A percentile compares a stretch with the other conserved stretches of the same genome.
Conservation (phyloP, 1,140 invertebrate genomes). For the Plodia interpunctella region DNA sequence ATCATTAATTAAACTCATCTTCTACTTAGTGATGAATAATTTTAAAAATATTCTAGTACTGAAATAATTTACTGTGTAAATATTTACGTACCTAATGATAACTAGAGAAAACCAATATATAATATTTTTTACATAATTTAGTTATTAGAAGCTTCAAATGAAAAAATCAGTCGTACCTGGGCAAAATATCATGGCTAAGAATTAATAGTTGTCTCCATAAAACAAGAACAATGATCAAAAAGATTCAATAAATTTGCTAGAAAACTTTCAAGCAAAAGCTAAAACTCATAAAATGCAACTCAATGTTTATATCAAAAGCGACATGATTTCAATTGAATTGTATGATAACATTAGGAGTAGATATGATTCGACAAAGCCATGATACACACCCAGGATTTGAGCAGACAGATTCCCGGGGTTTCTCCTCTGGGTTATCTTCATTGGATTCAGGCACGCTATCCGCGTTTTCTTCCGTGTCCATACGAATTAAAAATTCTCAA, state of each 20-base stretch:
- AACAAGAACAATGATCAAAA: neutral
- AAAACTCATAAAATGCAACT: conserved; percentile 4
- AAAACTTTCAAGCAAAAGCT: neutral
- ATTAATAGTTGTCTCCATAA: neutral
- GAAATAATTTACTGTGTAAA: no score
- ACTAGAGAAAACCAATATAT: no score
- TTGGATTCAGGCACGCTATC: neutral
- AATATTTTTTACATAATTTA: neutral
- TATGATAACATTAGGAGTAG: neutral
- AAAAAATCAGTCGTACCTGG: neutral
- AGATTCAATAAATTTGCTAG: neutral
- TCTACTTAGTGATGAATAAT: no score
- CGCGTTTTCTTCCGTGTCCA: conserved; percentile 1
- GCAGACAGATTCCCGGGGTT: neutral
- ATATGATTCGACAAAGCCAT: neutral
- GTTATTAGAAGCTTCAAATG: neutral
- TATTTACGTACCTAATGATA: no score
- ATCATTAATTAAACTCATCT: no score
- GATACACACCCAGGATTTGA: conserved; percentile 6
- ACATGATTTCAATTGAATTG: neutral
- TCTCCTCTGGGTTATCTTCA: conserved; percentile 1
- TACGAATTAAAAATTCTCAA: neutral
- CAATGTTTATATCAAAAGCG: neutral
- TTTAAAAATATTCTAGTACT: no score
- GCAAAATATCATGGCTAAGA: conserved; percentile 5